phyloP scores from a whole-genome alignment of 2,113 vertebrate species.

The Charadrius vociferus region DNA sequence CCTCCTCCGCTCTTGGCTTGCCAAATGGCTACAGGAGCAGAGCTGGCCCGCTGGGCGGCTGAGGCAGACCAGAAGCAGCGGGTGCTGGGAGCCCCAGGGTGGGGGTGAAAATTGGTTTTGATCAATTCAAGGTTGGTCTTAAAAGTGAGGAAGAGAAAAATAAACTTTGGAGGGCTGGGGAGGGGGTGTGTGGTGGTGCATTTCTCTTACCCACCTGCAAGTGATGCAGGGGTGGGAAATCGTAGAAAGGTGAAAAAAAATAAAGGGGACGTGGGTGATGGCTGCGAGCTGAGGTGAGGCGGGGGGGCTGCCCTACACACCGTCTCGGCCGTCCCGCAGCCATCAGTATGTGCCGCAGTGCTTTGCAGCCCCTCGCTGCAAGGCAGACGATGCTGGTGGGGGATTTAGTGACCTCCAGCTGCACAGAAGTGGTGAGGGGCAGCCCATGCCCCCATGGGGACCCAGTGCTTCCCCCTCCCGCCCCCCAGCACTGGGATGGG shows the following conservation, averaged over 20 bases:
- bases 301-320: not conserved
- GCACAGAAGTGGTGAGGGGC: not conserved
- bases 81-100: not conserved
- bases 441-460: not conserved
- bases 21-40: not conserved
- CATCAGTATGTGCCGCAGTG: not conserved
- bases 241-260: not conserved
- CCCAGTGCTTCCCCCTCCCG: not conserved
- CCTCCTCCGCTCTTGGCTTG: slow-evolving; percentile 11
- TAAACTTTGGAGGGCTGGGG: not conserved
- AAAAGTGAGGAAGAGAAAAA: slow-evolving; percentile 12
- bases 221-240: not conserved
- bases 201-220: not conserved
- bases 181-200: not conserved
- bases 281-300: not conserved
- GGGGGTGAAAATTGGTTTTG: not conserved
- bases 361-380: not conserved
- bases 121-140: not conserved
- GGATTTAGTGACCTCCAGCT: not conserved
- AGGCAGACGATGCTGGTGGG: fast-evolving
- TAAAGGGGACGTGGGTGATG: not conserved
- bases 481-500: not conserved
- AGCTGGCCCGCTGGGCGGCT: not conserved
- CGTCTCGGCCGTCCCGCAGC: fast-evolving
- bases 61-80: not conserved